phyloP scores from a whole-genome alignment of 2,113 vertebrate genomes.

The Grantiella picta region DNA sequence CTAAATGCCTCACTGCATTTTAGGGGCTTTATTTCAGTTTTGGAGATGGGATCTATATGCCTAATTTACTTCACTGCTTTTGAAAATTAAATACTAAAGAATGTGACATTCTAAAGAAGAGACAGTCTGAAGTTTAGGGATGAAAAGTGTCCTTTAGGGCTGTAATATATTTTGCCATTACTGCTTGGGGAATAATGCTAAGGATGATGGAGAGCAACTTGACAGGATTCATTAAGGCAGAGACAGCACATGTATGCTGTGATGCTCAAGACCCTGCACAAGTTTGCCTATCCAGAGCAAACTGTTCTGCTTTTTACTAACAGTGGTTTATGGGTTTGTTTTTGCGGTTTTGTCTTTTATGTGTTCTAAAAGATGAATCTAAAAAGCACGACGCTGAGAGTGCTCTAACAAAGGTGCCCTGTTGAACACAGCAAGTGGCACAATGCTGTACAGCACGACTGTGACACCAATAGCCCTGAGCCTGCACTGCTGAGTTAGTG shows the following conservation, averaged over 20 bases:
- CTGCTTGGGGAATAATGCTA: background rate
- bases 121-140: background rate
- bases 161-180: background rate
- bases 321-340: background rate
- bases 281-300: background rate
- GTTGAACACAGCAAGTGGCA: background rate
- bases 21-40: background rate
- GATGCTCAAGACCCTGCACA: background rate
- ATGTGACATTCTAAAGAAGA: background rate
- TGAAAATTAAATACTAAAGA: background rate
- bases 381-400: background rate
- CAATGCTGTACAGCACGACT: background rate
- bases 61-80: background rate
- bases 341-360: background rate
- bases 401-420: background rate
- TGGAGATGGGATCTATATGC: background rate
- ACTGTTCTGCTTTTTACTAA: background rate
- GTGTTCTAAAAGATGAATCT: background rate
- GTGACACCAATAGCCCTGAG: background rate
- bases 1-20: background rate
- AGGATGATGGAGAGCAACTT: slow-evolving; percentile 15
- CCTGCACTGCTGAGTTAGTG: background rate
- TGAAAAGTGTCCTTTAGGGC: background rate
- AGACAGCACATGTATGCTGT: background rate
- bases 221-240: slow-evolving; percentile 15